Percentiles rank a stretch among this genome's conserved stretches.
Conservation (phyloP, 2,797 vertebrate genomes). For the Adelosebastes latens region DNA sequence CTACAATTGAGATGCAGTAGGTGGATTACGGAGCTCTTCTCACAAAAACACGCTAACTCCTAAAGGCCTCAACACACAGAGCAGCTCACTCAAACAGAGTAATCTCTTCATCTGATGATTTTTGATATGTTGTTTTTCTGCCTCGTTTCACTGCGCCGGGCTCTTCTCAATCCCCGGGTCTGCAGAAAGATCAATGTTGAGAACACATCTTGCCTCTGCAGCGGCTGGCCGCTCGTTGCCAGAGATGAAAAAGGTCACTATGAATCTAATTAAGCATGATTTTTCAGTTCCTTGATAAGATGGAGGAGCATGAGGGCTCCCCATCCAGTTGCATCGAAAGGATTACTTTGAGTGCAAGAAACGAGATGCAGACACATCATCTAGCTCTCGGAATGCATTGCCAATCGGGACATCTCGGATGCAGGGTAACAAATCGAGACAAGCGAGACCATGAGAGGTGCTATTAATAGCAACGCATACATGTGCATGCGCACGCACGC, state of each 20-base stretch:
- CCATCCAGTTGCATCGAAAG: slow-evolving; percentile 54
- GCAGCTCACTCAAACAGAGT: slow-evolving; percentile 69
- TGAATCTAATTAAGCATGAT: slow-evolving; percentile 83
- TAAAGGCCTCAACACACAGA: slow-evolving; percentile 60
- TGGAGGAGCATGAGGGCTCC: slow-evolving; percentile 56
- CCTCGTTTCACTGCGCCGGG: slow-evolving; percentile 61
- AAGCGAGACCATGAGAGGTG: slow-evolving; percentile 62
- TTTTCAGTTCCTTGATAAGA: slow-evolving; percentile 76
- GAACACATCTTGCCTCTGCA: slow-evolving; percentile 72
- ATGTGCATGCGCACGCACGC: slow-evolving; percentile 29
- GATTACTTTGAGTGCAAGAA: slow-evolving; percentile 62
- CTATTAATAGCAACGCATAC: slow-evolving; percentile 68
- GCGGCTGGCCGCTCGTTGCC: slow-evolving; percentile 65
- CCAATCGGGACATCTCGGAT: slow-evolving; percentile 69
- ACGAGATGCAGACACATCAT: slow-evolving; percentile 62
- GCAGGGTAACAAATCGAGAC: slow-evolving; percentile 70
- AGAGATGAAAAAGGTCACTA: slow-evolving; percentile 79
- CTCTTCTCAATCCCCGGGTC: slow-evolving; percentile 68
- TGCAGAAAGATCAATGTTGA: slow-evolving; percentile 80
- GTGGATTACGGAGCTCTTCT: slow-evolving; percentile 68
- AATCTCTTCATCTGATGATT: slow-evolving; percentile 79
- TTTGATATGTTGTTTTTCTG: slow-evolving; percentile 78
- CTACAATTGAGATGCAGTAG: slow-evolving; percentile 64
- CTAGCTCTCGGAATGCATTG: slow-evolving; percentile 57
- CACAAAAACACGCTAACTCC: slow-evolving; percentile 50